Evolutionary conservation across 2,113 vertebrate genomes (phyloP).

Genomic region (Poeciliopsis prolifica): DNA sequence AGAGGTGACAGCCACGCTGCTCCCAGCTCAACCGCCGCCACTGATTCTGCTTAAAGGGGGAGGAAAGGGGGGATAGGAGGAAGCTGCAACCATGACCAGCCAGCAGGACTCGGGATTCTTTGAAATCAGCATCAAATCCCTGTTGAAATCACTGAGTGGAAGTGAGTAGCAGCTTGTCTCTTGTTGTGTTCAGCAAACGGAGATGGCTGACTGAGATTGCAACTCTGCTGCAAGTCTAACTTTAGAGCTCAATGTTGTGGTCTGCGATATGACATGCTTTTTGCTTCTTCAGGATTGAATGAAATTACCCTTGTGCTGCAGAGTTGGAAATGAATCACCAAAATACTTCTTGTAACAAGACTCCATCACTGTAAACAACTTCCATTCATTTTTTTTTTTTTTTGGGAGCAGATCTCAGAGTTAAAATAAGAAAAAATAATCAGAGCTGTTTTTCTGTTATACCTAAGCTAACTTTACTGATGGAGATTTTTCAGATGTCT

Average conservation of each 20-base stretch:
- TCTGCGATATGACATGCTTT: constrained; percentile 6
- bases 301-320: constrained; percentile 7
- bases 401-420: background rate
- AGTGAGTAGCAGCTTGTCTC: constrained; percentile 85
- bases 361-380: background rate
- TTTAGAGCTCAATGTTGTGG: constrained; percentile 14
- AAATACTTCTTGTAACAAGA: background rate
- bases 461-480: background rate
- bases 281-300: background rate
- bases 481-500: constrained; percentile 25
- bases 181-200: constrained; percentile 27
- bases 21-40: constrained; percentile 52
- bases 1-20: constrained; percentile 83
- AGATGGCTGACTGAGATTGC: constrained; percentile 18
- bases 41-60: constrained; percentile 44
- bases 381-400: background rate
- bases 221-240: constrained; percentile 17
- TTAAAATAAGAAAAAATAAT: background rate
- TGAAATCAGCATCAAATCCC: constrained; percentile 99
- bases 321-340: constrained; percentile 15
- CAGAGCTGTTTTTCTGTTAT: background rate
- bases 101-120: constrained; percentile 99
- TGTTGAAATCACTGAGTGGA: constrained; percentile 98
- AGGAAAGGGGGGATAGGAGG: constrained; percentile 49
- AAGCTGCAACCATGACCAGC: constrained; percentile 92